These are phyloP conservation scores for Sitta carolinensis DNA, from an alignment of 2,797 vertebrate genomes.

Conservation along the genomic window DNA sequence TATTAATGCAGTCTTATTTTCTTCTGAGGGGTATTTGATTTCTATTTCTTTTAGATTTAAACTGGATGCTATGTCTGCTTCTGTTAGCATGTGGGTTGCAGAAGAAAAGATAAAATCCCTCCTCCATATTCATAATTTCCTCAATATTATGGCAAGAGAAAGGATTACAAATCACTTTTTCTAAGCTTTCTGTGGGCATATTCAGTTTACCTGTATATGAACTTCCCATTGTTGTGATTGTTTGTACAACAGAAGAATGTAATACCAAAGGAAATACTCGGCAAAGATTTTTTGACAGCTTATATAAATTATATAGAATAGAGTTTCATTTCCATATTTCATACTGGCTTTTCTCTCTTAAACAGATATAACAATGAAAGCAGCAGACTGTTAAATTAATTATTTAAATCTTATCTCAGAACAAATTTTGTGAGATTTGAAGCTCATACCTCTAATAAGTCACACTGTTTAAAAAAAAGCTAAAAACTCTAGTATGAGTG, in stretches of 20 bases:
- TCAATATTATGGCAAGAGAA: not conserved
- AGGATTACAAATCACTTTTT: not conserved
- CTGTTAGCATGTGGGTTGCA: not conserved
- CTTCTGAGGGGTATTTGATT: not conserved
- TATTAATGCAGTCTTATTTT: not conserved
- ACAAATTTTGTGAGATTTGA: not conserved
- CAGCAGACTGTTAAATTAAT: not conserved
- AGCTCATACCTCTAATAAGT: not conserved
- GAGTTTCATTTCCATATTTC: not conserved
- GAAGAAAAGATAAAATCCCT: not conserved
- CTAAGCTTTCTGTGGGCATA: not conserved
- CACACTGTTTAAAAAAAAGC: not conserved
- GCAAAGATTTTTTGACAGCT: not conserved
- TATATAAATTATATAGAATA: not conserved
- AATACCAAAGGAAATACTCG: not conserved
- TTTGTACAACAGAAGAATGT: not conserved
- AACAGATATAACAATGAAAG: not conserved
- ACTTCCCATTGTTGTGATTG: not conserved
- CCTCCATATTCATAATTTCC: constrained; percentile 12
- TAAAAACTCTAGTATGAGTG: not conserved
- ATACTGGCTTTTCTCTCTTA: not conserved
- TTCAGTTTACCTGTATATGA: not conserved
- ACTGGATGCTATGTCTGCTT: not conserved
- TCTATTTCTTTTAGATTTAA: not conserved
- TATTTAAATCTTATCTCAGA: not conserved